Evolutionary conservation across 2,888 invertebrate genomes (phyloP).

Genomic region (Morpho deidamia): DNA sequence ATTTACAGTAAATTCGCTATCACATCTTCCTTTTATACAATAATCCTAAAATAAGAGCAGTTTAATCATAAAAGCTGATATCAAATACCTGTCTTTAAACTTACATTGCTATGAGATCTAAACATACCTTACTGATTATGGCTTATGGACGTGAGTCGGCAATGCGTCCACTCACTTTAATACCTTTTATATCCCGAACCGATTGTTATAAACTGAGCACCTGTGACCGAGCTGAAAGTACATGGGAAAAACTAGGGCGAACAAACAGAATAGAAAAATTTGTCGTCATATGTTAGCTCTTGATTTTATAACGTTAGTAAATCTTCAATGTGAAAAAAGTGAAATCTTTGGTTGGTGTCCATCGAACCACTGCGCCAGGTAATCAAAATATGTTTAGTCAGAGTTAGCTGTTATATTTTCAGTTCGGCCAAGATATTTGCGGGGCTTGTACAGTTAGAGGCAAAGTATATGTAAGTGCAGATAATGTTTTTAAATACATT

Average conservation of each 20-base stretch:
- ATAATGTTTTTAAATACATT: no score
- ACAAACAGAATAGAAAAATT: neutral
- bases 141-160: slow-evolving; percentile 37
- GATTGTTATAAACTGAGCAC: neutral
- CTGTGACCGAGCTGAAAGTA: neutral
- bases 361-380: no score
- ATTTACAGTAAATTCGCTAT: slow-evolving; percentile 38
- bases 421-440: neutral
- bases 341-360: no score
- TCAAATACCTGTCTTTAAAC: slow-evolving; percentile 40
- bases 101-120: slow-evolving; percentile 69
- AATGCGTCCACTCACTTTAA: slow-evolving; percentile 15
- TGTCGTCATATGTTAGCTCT: no score
- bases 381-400: no score
- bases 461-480: no score
- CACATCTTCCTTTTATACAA: slow-evolving; percentile 36
- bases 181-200: slow-evolving; percentile 5
- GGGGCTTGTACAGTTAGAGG: neutral
- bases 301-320: no score
- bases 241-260: neutral
- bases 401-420: no score
- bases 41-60: slow-evolving; percentile 19
- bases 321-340: no score
- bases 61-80: slow-evolving; percentile 26
- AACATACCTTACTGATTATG: slow-evolving; percentile 52